Percentiles rank a stretch among this genome's conserved stretches.
Conservation (phyloP, 1,140 invertebrate genomes). For the Camponotus pennsylvanicus region DNA sequence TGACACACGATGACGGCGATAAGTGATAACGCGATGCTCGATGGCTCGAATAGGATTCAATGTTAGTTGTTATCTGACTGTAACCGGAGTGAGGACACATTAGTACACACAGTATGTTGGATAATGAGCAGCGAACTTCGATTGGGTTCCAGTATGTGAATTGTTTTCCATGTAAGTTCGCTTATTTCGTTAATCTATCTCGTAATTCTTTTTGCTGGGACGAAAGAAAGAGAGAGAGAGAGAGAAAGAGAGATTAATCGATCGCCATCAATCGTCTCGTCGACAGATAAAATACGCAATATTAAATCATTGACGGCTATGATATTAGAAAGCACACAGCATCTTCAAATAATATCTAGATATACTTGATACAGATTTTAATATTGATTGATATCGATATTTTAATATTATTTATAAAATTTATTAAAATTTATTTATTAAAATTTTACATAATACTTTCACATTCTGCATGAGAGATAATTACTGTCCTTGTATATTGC, state of each 20-base stretch:
- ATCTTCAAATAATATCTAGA: conserved; percentile 3
- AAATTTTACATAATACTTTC: background rate
- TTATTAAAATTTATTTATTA: background rate
- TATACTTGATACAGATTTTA: background rate
- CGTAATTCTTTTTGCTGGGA: background rate
- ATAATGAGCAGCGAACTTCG: conserved; percentile 53
- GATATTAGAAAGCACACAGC: conserved; percentile 7
- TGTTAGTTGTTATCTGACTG: conserved; percentile 69
- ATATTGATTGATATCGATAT: background rate
- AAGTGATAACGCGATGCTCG: conserved; percentile 68
- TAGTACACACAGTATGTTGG: conserved; percentile 40
- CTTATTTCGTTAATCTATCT: background rate
- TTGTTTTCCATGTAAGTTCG: conserved; percentile 54
- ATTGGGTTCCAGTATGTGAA: conserved; percentile 48
- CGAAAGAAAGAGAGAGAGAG: background rate
- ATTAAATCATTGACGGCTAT: conserved; percentile 22
- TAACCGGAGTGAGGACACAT: conserved; percentile 36
- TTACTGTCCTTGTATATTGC: no score
- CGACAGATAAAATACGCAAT: conserved; percentile 3
- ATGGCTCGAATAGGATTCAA: conserved; percentile 68
- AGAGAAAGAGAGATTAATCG: background rate
- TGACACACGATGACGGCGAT: conserved; percentile 32
- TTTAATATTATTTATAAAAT: no score
- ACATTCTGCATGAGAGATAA: background rate
- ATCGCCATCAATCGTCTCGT: background rate